Evolutionary conservation across 1,140 invertebrate genomes (phyloP), one percentile per base, ranked within the genome.

Genomic region (Prorops nasuta): DNA sequence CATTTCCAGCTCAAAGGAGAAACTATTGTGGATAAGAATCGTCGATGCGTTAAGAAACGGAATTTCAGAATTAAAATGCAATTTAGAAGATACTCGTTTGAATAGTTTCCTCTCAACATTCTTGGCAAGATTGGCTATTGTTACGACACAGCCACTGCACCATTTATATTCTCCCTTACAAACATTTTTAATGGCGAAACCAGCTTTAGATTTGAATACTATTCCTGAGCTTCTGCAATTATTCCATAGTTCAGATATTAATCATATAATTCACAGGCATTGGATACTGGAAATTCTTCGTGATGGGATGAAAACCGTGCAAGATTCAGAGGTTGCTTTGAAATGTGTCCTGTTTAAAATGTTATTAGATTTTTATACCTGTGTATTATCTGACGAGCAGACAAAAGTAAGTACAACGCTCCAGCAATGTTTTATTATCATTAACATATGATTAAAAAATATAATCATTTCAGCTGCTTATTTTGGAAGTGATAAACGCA

Each of bases 211-310:
- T 66, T 70, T 90, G 1, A 79, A 79, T 3, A 79, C 82, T n/a
- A 83, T 91, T n/a, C 89, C 90, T 3, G 90, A 90, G 70, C 84
- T 91, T 49, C 80, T 88, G 21, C 84, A 83, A 44, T 78, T 90
- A 10, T 84, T 90, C 51, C 84, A 89, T 52, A 87, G 84, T 51
- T 81, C 83, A 3, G 82, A 86, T 38, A 69, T 88, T 1, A 80
- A 88, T 47, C 75, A 79, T 36, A 67, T 66, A 12, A 72, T 78
- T 1, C 81, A 87, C 47, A 79, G 86, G 54, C 66, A 74, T 21
- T 92, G 89, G 84, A 84, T 90, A 17, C 68, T 91, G 2, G 74
- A 82, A 58, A 71, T 88, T 7, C 75, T 91, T 34, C 71, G 74
- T 21, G 84, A 90, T 63, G 88, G 89, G 20, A 72, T 86, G 21